Percentiles rank a stretch among this genome's conserved stretches.
Evolutionary conservation across 2,113 vertebrate species (phyloP).

Genomic region (Gila orcuttii): DNA sequence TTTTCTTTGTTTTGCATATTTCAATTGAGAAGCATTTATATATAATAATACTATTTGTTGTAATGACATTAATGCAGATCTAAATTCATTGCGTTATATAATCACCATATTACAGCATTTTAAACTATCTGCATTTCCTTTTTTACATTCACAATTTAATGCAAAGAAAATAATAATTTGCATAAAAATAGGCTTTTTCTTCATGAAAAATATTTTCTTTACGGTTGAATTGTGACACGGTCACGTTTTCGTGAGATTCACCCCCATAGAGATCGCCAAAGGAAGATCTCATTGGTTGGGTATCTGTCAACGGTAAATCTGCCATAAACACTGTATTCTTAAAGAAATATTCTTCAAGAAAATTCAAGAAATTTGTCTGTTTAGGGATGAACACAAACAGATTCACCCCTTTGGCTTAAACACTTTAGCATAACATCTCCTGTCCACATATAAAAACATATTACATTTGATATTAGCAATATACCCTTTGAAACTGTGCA

Average conservation of each 20-base stretch:
- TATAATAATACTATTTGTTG: not conserved
- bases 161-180: no score
- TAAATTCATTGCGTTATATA: not conserved
- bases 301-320: not conserved
- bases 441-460: not conserved
- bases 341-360: not conserved
- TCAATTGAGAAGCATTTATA: not conserved
- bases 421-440: constrained; percentile 5
- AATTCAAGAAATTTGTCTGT: not conserved
- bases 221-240: not conserved
- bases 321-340: not conserved
- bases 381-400: not conserved
- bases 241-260: constrained; percentile 15
- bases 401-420: not conserved
- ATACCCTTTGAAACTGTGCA: not conserved
- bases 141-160: not conserved
- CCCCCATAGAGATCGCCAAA: not conserved
- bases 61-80: not conserved
- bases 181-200: not conserved
- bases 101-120: no score
- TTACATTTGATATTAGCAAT: constrained; percentile 12
- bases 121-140: no score
- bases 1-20: not conserved
- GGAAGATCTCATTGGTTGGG: no score
- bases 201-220: not conserved